Base-by-base conservation (phyloP, 2,113 vertebrate genomes). In the Oreochromis spilurus region DNA sequence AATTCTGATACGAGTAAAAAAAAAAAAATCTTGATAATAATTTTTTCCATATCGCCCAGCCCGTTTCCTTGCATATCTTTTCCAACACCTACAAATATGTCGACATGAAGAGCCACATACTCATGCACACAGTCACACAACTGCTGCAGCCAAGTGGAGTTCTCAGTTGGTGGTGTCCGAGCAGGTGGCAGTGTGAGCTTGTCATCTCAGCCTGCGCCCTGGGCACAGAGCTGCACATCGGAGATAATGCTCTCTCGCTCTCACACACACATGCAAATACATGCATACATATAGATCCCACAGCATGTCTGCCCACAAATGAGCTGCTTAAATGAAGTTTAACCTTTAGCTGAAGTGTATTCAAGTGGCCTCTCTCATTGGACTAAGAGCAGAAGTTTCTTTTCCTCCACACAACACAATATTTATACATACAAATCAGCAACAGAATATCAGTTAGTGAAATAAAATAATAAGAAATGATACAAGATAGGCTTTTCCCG, bases 211-310 rank as follows among this genome's bases (percentile, higher is more conserved):
- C 72, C 31, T 9, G 55, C 55, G 78, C 88, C 60, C 48, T 86
- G 86, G 81, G 87, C 91, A 82, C 38, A 90, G 81, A 81, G 90
- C 93, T 94, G 93, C 92, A 83, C 84, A 67, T 83, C 67, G 10
- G 75, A 93, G 93, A 94, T 93, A 93, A 89, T 58, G 21, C 5
- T 45, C 38, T 2, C 36, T 67, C 34, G 40, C 19, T 21, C 36
- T 2, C 19, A 48, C 57, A 50, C 79, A 55, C 84, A 84, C 40
- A 85, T 2, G 43, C 88, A 60, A 31, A 52, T 5, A 55, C 14
- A 65, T 29, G 8, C 40, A 67, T 55, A 34, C 31, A 48, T 57
- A 38, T 16, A 65, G 7, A 88, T 84, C 43, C 10, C 60, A 77
- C 77, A 72, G 65, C n/a, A 21, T 9, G 3, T 40, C 24, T 85